Conservation (phyloP, 2,888 invertebrate species). For the Ligdia adustata region DNA sequence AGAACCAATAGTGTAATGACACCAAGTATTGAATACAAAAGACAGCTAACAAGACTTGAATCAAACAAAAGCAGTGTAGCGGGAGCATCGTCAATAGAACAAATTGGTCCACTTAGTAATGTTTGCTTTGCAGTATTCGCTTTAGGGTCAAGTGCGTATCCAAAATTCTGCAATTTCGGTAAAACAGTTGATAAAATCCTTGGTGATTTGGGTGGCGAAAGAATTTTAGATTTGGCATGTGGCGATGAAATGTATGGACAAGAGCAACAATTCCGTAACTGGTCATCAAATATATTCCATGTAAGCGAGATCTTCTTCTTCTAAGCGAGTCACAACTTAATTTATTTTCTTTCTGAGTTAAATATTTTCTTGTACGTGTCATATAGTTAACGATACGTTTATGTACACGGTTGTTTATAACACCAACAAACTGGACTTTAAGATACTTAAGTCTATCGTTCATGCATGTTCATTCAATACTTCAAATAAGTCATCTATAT, state of each 20-base stretch:
- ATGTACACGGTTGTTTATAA: too few relatives aligned
- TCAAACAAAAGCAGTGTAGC: slow-evolving; percentile 85
- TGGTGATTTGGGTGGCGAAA: slow-evolving; percentile 94
- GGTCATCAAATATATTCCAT: slow-evolving; percentile 94
- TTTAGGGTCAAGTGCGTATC: slow-evolving; percentile 97
- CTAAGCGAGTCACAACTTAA: neutral
- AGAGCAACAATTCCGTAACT: slow-evolving; percentile 95
- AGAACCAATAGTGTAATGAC: slow-evolving; percentile 90
- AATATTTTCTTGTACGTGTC: too few relatives aligned
- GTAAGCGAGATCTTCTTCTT: slow-evolving; percentile 72
- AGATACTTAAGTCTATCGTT: too few relatives aligned
- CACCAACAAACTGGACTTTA: too few relatives aligned
- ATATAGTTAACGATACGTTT: too few relatives aligned
- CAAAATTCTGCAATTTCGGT: slow-evolving; percentile 97
- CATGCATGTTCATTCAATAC: too few relatives aligned
- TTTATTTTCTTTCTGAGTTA: neutral
- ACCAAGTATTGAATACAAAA: slow-evolving; percentile 78
- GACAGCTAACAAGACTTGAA: slow-evolving; percentile 84
- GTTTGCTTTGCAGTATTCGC: slow-evolving; percentile 97
- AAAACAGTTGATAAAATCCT: slow-evolving; percentile 95
- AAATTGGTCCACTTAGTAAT: slow-evolving; percentile 94
- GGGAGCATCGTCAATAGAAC: slow-evolving; percentile 89
- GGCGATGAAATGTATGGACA: slow-evolving; percentile 98
- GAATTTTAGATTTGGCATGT: slow-evolving; percentile 90
- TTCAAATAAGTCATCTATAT: too few relatives aligned